These are phyloP conservation scores for Macquaria australasica DNA, from an alignment of 2,113 vertebrate species.

Conservation along the genomic window DNA sequence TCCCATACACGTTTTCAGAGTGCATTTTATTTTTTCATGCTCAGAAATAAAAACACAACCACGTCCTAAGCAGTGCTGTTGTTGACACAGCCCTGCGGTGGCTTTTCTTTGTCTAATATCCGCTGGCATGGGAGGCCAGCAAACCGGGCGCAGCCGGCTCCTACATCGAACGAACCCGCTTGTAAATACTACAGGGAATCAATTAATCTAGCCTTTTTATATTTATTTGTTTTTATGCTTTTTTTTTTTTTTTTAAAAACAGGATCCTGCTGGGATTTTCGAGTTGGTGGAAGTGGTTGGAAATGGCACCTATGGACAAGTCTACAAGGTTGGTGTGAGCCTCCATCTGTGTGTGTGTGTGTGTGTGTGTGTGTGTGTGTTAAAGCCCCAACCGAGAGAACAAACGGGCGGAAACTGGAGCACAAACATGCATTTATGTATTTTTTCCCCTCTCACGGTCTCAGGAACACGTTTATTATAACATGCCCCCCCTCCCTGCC, in stretches of 20 bases:
- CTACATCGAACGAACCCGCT: conserved; percentile 40
- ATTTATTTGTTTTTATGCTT: background rate
- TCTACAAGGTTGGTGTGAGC: conserved; percentile 91
- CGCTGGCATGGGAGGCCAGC: conserved; percentile 62
- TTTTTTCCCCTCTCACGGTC: conserved; percentile 27
- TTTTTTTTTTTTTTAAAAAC: conserved; percentile 14
- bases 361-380: conserved; percentile 81
- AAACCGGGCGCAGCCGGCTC: conserved; percentile 70
- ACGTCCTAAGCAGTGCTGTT: background rate
- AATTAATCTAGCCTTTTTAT: background rate
- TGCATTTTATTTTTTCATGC: accelerated
- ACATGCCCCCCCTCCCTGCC: conserved; percentile 12
- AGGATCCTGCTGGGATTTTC: conserved; percentile 93
- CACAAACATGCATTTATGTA: conserved; percentile 62
- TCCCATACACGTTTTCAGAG: background rate
- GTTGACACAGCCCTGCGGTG: conserved; percentile 54
- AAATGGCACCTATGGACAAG: conserved; percentile 93
- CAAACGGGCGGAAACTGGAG: conserved; percentile 64
- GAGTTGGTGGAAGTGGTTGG: conserved; percentile 93
- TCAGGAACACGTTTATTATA: conserved; percentile 45
- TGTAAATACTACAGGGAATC: conserved; percentile 17
- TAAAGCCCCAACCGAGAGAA: conserved; percentile 21
- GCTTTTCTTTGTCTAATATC: conserved; percentile 79
- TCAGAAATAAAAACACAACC: background rate
- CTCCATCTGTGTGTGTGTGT: conserved; percentile 73